Conservation (phyloP, 1,140 invertebrate species). For the Liolophura sinensis region DNA sequence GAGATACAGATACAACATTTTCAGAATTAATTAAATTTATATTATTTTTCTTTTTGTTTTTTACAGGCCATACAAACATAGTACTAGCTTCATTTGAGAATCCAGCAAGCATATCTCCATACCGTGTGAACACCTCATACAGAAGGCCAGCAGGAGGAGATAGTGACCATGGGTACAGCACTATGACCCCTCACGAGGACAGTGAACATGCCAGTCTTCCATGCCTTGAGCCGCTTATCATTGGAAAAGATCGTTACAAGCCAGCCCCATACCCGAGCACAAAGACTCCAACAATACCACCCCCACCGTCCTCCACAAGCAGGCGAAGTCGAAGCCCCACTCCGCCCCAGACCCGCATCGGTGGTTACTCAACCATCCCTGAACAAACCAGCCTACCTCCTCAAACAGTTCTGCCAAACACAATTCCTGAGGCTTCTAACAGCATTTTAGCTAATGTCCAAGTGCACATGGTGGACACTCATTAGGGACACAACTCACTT, state of each 20-base stretch:
- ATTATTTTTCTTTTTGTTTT: constrained; percentile 7
- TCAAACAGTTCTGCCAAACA: constrained; percentile 44
- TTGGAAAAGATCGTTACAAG: constrained; percentile 57
- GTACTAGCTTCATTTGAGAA: constrained; percentile 59
- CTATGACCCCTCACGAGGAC: constrained; percentile 91
- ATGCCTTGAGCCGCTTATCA: constrained; percentile 67
- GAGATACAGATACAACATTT: too few species aligned
- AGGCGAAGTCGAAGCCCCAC: constrained; percentile 48
- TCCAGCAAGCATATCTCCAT: constrained; percentile 78
- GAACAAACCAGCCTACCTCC: constrained; percentile 52
- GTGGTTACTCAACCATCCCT: constrained; percentile 43
- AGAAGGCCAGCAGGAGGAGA: constrained; percentile 76
- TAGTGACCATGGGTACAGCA: constrained; percentile 92
- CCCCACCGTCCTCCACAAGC: constrained; percentile 38
- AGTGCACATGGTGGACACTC: constrained; percentile 71
- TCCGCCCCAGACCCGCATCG: constrained; percentile 44
- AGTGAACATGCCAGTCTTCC: constrained; percentile 56
- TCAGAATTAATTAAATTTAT: too few species aligned
- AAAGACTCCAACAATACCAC: constrained; percentile 44
- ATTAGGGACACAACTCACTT: constrained; percentile 26
- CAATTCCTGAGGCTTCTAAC: constrained; percentile 52
- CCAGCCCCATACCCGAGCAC: constrained; percentile 39
- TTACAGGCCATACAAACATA: constrained; percentile 56
- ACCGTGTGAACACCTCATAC: constrained; percentile 81
- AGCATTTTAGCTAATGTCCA: constrained; percentile 84